Evolutionary conservation across 2,888 invertebrate genomes (phyloP).

Genomic region (Lordiphosa fenestrarum): DNA sequence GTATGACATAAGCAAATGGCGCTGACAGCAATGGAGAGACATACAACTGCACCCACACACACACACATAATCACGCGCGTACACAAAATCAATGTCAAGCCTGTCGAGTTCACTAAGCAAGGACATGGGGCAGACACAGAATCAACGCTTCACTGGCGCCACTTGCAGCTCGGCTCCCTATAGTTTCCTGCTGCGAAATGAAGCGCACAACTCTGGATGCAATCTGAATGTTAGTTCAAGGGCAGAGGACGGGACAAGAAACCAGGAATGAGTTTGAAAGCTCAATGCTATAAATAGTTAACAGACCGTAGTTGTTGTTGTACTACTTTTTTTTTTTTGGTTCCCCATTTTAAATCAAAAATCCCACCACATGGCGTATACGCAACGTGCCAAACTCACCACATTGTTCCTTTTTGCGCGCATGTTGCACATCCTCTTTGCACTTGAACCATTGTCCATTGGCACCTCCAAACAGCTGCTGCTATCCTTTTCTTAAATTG

Average conservation of each 20-base stretch:
- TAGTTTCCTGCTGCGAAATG: slow-evolving; percentile 66
- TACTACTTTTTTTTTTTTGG: too few species aligned
- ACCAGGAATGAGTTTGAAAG: slow-evolving; percentile 33
- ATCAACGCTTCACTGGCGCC: slow-evolving; percentile 58
- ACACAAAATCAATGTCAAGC: slow-evolving; percentile 67
- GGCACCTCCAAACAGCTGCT: slow-evolving; percentile 40
- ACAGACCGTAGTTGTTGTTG: not conserved
- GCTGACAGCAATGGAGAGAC: slow-evolving; percentile 47
- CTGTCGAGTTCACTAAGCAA: slow-evolving; percentile 55
- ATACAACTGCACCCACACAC: slow-evolving; percentile 26
- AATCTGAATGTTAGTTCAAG: slow-evolving; percentile 43
- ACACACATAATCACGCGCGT: slow-evolving; percentile 12
- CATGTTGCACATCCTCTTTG: slow-evolving; percentile 73
- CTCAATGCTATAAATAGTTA: slow-evolving; percentile 29
- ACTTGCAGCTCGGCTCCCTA: slow-evolving; percentile 49
- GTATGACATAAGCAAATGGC: slow-evolving; percentile 52
- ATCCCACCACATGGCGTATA: slow-evolving; percentile 49
- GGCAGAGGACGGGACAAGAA: slow-evolving; percentile 22
- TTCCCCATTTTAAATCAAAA: too few species aligned
- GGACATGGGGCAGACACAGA: slow-evolving; percentile 46
- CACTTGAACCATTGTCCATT: slow-evolving; percentile 79
- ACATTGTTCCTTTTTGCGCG: slow-evolving; percentile 13
- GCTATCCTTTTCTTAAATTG: slow-evolving; percentile 62
- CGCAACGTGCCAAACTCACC: too few species aligned
- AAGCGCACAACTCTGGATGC: not conserved